A percentile compares a stretch with the other conserved stretches of the same genome.
phyloP scores from a whole-genome alignment of 2,888 invertebrate genomes.

The Watsonalla cultraria region DNA sequence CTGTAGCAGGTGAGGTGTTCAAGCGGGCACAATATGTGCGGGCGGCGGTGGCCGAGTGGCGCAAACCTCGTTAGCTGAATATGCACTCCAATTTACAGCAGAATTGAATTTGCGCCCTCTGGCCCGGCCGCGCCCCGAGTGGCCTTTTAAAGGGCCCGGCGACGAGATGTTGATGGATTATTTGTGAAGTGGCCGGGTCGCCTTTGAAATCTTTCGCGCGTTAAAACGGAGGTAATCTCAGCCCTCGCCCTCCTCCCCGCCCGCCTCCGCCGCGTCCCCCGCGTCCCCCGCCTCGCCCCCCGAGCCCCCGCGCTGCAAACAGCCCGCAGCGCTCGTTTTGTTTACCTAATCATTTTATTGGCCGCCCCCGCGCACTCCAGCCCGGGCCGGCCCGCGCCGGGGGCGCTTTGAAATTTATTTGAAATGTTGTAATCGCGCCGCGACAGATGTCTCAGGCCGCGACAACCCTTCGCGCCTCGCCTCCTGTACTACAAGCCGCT shows the following conservation, averaged over 20 bases:
- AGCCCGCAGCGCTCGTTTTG: constrained; percentile 61
- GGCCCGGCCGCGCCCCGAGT: constrained; percentile 34
- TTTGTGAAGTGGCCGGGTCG: constrained; percentile 71
- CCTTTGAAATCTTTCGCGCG: constrained; percentile 76
- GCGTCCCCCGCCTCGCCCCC: constrained; percentile 18
- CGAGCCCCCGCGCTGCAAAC: constrained; percentile 30
- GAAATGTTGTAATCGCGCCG: constrained; percentile 43
- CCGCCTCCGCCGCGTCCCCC: constrained; percentile 8
- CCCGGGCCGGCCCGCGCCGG: constrained; percentile 18
- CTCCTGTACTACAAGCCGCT: constrained; percentile 60
- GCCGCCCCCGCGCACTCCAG: constrained; percentile 26
- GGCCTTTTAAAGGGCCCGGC: constrained; percentile 48
- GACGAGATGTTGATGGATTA: constrained; percentile 72
- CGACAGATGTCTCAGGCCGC: constrained; percentile 44
- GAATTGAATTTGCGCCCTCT: constrained; percentile 64
- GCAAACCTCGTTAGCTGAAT: constrained; percentile 66
- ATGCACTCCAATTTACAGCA: constrained; percentile 69
- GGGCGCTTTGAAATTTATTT: constrained; percentile 42
- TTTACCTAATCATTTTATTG: constrained; percentile 74
- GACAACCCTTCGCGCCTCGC: constrained; percentile 46
- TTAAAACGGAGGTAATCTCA: constrained; percentile 76
- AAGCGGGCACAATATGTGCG: constrained; percentile 3
- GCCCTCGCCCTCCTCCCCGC: constrained; percentile 30
- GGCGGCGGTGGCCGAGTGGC: constrained; percentile 18
- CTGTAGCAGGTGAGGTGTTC: constrained; percentile 5